Base-by-base conservation (phyloP, 1,140 invertebrate species). In the Drosophila equinoxialis region DNA sequence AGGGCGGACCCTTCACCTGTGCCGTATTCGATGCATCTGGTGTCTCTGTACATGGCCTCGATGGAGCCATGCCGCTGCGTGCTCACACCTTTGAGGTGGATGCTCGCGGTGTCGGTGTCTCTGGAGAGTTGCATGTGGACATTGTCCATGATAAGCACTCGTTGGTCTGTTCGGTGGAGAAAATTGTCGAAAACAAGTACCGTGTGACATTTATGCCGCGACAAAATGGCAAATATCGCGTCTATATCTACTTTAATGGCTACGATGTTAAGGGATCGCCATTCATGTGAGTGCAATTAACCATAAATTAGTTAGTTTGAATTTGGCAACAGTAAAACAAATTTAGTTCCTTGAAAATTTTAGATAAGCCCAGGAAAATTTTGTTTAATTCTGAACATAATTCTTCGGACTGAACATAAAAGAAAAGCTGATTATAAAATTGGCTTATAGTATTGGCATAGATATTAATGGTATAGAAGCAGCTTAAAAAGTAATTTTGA, bases 11-110 rank as follows among this genome's bases (percentile, higher is more conserved):
- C 3, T 99, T 99, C 93, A 97, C 96, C 1, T 99, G 98, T 90
- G 97, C 98, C 90, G 98, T 99, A 0, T 99, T 98, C 83, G 98
- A 99, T 93, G 97, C 98, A 0, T 96, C 97, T 72, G 96, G 97
- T 13, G 96, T 99, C 13, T 95, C 96, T 68, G 95, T 98, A 60
- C 93, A 93, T 65, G 94, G 94, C 1, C 80, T 95, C 3, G 97
- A 98, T 87, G 95, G 96, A 42, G 95, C 96, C 39, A 93, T 96
- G 77, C 95, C 97, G 0, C 82, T 95, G 92, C 96, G 93, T 91
- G 97, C 93, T 77, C 97, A 94, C 82, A 96, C 95, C 26, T 98
- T 99, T 66, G 94, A 95, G 73, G 94, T 97, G n/a, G 97, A 97
- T 77, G 94, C 97, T 1, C 95, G 95, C 54, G 95, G 95, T 42